Base-by-base conservation (phyloP, 2,797 vertebrate species). In the Sphenodon punctatus region DNA sequence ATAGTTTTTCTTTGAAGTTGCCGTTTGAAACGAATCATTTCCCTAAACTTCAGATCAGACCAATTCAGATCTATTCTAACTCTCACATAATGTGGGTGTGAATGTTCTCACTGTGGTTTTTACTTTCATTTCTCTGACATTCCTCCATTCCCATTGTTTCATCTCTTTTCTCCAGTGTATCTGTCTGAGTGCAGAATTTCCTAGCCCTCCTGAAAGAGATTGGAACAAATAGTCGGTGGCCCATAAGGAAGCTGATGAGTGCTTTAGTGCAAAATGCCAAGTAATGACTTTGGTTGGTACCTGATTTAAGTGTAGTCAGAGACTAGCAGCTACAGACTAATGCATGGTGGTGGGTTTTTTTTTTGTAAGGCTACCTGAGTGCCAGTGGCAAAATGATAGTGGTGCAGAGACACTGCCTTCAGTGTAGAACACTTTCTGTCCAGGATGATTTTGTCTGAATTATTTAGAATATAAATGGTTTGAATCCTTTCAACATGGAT, bases 101-200 rank as follows among this genome's bases (percentile, higher is more conserved):
- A n/a, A n/a, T n/a, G n/a, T n/a, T n/a, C n/a, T n/a, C n/a, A n/a
- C n/a, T n/a, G n/a, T n/a, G 41, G 56, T 34, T 42, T 61, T 59
- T 25, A 27, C 58, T 60, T 89, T 86, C 58, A 36, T 8, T 90
- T 88, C 27, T 66, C 27, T 85, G 73, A 89, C 83, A 72, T 88
- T 92, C 13, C 34, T n/a, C 55, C 8, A 7, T 86, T 90, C 67
- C 53, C 82, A 23, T 88, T 80, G 36, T 78, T 89, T 81, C 23
- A 11, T 90, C 10, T n/a, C 51, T 86, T 88, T 81, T 58, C 53
- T 84, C 30, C 67, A 70, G 69, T 78, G 73, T 88, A 61, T 89
- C 73, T 93, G 63, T 90, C 56, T 85, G 39, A 78, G 32, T n/a
- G 79, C 43, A 82, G 10, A 82, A 72, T 88, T 89, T 86, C 46